A percentile compares a stretch with the other conserved stretches of the same genome.
Conservation (phyloP, 1,140 invertebrate species). For the Lordiphosa clarofinis region DNA sequence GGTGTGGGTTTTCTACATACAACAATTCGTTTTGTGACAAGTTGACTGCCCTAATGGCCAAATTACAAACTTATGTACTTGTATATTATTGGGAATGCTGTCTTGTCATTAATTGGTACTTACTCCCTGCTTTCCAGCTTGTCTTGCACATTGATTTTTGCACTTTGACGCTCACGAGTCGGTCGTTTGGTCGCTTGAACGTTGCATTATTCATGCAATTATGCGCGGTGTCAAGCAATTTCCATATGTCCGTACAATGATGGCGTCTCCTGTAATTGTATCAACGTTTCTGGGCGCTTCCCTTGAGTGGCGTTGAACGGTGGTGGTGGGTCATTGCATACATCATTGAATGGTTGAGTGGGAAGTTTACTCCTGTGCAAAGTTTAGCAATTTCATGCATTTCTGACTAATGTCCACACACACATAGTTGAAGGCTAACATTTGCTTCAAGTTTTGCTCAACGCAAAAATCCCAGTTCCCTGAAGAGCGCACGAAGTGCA, state of each 20-base stretch:
- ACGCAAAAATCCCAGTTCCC: no score
- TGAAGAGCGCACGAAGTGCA: constrained; percentile 2
- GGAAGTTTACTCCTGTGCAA: constrained; percentile 15
- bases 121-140: constrained; percentile 2
- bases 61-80: constrained; percentile 53
- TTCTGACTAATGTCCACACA: constrained; percentile 67
- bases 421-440: constrained; percentile 46
- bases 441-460: constrained; percentile 51
- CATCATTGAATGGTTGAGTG: constrained; percentile 2
- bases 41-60: constrained; percentile 61
- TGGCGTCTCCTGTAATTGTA: constrained; percentile 6
- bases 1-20: background rate
- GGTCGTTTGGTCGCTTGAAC: constrained; percentile 19
- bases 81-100: constrained; percentile 19
- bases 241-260: constrained; percentile 10
- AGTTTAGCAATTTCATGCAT: constrained; percentile 70
- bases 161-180: constrained; percentile 26
- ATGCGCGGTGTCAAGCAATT: constrained; percentile 35
- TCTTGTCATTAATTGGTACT: constrained; percentile 42
- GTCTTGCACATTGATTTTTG: constrained; percentile 44
- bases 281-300: constrained; percentile 5
- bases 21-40: constrained; percentile 27
- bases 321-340: constrained; percentile 1
- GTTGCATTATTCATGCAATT: constrained; percentile 63
- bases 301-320: constrained; percentile 1